Evolutionary conservation across 2,797 vertebrate species (phyloP), one percentile per base, ranked within the genome.

Genomic region (Acipenser transmontanus): DNA sequence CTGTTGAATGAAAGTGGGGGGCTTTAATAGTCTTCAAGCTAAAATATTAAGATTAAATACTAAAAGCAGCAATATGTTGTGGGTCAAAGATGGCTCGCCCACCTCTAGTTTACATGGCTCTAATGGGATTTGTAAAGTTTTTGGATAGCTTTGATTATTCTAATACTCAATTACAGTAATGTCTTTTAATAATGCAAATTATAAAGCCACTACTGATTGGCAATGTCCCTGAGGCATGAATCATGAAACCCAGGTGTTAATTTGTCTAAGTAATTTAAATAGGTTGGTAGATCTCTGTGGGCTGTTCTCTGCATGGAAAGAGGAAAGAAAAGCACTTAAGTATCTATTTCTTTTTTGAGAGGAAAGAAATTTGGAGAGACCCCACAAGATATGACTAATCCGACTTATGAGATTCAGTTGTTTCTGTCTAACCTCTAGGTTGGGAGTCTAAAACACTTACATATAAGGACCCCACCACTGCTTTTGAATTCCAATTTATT

Each of bases 241-340:
- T 34, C 34, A 34, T 34, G 47, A 59, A 65, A 68, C 63, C 68
- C 73, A 76, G 77, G 74, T 76, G 74, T 48, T 76, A 48, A 65
- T 72, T 72, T 66, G 68, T 69, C 64, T 69, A 60, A 47, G 66
- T 49, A 71, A 57, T 62, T 61, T 68, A 73, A 76, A 73, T 61
- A 71, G 67, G 65, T 57, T 67, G 34, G 56, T 59, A 50, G 54
- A 69, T 68, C 64, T 66, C 56, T 14, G 66, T 50, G 61, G 17
- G 47, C 61, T 59, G 7, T 8, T 69, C 59, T 34, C 49, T 49
- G 50, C 63, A 60, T 59, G 62, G 48, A 66, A 66, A 61, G 54
- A 48, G 34, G 70, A 49, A 67, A 72, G 66, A 49, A 34, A 34
- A 34, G 34, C 59, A 48, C 12, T 1, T 48, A 3, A 34, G 34